Percentiles rank a stretch among this genome's conserved stretches.
Conservation (phyloP, 2,888 invertebrate species). For the Desoria tigrina region DNA sequence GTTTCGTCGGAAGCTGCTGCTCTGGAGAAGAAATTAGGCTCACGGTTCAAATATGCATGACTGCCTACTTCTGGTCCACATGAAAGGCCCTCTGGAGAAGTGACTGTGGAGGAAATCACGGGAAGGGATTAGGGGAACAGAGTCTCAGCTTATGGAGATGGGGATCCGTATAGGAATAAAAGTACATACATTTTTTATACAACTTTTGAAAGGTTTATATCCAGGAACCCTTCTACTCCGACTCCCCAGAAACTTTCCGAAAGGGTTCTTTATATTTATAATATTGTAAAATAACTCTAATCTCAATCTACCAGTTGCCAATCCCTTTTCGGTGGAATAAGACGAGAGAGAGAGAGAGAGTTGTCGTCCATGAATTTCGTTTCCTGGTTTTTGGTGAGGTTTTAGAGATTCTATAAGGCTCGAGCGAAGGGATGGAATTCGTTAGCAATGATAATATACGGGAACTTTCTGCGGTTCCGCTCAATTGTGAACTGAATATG, state of each 20-base stretch:
- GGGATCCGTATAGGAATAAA: constrained; percentile 5
- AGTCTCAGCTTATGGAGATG: no score
- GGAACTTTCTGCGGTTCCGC: constrained; percentile 9
- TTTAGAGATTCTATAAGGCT: not conserved
- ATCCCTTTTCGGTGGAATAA: not conserved
- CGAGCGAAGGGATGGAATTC: not conserved
- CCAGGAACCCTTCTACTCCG: no score
- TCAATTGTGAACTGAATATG: constrained; percentile 18
- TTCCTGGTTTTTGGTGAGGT: no score
- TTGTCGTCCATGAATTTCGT: no score
- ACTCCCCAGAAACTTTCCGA: constrained; percentile 1
- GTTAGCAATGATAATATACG: not conserved
- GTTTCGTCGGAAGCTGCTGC: not conserved
- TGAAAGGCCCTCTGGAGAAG: constrained; percentile 1
- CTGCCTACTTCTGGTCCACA: constrained; percentile 22
- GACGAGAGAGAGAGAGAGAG: no score
- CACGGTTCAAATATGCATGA: constrained; percentile 35
- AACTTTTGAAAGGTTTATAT: no score
- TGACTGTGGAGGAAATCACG: constrained; percentile 12
- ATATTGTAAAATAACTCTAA: constrained; percentile 3
- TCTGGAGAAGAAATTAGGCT: constrained; percentile 26
- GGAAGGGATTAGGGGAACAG: constrained; percentile 16
- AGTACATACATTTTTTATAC: constrained; percentile 10
- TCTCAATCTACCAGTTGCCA: constrained; percentile 17
- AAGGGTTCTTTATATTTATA: not conserved